Base-by-base conservation (phyloP, 1,140 invertebrate species). In the Aphis craccivora region DNA sequence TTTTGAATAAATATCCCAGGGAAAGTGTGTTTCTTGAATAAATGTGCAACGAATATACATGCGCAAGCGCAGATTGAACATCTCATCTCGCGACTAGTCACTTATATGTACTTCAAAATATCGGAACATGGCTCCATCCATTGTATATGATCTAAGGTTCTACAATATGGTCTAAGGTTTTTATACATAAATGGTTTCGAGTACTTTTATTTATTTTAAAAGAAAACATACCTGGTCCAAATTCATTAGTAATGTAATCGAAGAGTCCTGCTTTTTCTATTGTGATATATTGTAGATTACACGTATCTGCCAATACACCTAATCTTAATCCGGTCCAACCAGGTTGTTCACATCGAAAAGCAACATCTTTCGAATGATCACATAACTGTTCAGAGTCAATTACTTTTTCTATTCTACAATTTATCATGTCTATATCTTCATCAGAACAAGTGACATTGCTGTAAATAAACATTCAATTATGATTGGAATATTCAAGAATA, bases 271-370 rank as follows among this genome's bases (percentile, higher is more conserved):
- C 98, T 95, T 97, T 97, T 95, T 99, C 98, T 91, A 99, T 97
- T 14, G 97, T 97, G 11, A 98, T 96, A 94, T 97, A 98, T 95
- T 98, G 98, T n/a, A 99, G 95, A 94, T 98, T 97, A 76, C 97
- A 97, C 94, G 98, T 96, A 94, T 98, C 97, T 1, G 98, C 97
- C 14, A 98, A 96, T 90, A 98, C 97, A 90, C 98, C 98, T 93
- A 99, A 97, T 94, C 99, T 96, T 1, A 99, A 95, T 22, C 99
- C 99, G 35, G 98, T 98, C 99, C 99, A 99, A 76, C 97, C 97
- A 7, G 97, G 97, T 93, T 97, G 97, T 94, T 98, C 98, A 95
- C 99, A 99, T 92, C 97, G 95, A 48, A 99, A 96, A 0, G 98
- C 98, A 81, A 99, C 98, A 95, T 99, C 98, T 95, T 98, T 97